Evolutionary conservation across 2,113 vertebrate species (phyloP).

Genomic region (Cyprinus carpio): DNA sequence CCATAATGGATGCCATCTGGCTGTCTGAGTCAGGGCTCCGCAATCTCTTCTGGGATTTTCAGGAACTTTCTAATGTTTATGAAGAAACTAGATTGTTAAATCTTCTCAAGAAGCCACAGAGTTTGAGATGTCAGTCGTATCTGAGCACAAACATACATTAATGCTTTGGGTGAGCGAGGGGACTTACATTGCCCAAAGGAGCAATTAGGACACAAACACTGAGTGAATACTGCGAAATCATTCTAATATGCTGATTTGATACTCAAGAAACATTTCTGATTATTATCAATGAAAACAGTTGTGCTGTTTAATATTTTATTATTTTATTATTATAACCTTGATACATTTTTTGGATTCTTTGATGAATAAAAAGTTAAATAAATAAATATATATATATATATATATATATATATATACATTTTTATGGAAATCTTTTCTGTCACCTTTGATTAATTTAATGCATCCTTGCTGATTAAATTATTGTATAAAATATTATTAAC

Average conservation of each 20-base stretch:
- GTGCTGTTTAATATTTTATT: too few relatives aligned
- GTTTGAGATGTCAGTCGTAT: neutral
- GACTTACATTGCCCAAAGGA: neutral
- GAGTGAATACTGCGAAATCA: neutral
- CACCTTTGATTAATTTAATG: neutral
- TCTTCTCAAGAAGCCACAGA: neutral
- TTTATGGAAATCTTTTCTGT: neutral
- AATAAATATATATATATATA: too few relatives aligned
- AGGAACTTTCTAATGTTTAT: constrained; percentile 60
- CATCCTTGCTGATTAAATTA: neutral
- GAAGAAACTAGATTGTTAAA: constrained; percentile 21
- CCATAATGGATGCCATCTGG: constrained; percentile 71
- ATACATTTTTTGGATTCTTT: too few relatives aligned
- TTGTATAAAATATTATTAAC: neutral
- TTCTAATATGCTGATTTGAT: neutral
- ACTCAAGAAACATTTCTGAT: neutral
- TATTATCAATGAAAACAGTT: too few relatives aligned
- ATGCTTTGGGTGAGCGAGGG: neutral
- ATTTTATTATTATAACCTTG: too few relatives aligned
- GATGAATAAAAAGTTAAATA: neutral
- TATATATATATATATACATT: too few relatives aligned
- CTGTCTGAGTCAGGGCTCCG: constrained; percentile 52
- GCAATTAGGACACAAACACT: neutral
- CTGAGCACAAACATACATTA: neutral
- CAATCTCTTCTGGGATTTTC: constrained; percentile 53